phyloP scores from a whole-genome alignment of 2,797 vertebrate genomes.

The Micropoecilia bifurca region DNA sequence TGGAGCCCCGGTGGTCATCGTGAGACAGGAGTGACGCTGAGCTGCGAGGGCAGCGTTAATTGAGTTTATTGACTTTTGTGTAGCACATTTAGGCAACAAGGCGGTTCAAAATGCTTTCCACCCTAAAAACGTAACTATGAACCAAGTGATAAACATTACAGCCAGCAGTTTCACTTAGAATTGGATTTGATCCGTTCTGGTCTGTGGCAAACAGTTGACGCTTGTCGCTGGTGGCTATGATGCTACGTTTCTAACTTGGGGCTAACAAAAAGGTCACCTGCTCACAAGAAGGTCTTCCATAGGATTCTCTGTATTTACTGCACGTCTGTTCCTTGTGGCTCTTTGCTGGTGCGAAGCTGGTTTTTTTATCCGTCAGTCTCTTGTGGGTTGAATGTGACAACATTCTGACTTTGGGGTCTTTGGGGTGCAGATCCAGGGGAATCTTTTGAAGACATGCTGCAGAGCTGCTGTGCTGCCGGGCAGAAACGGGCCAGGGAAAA shows the following conservation, averaged over 20 bases:
- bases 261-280: neutral
- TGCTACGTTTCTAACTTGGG: too few relatives aligned
- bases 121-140: too few relatives aligned
- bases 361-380: constrained; percentile 23
- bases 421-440: constrained; percentile 50
- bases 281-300: neutral
- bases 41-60: too few relatives aligned
- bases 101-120: too few relatives aligned
- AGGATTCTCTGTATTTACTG: neutral
- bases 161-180: too few relatives aligned
- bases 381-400: constrained; percentile 35
- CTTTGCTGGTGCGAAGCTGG: neutral
- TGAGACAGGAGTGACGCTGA: too few relatives aligned
- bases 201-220: neutral
- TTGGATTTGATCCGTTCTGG: neutral
- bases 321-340: neutral
- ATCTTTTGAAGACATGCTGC: constrained; percentile 83
- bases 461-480: constrained; percentile 89
- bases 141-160: too few relatives aligned
- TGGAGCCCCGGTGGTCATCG: neutral
- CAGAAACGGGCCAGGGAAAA: constrained; percentile 90
- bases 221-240: neutral
- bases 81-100: too few relatives aligned
- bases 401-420: constrained; percentile 25
- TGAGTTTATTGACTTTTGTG: too few relatives aligned